Conservation (phyloP, 2,888 invertebrate genomes). For the Ophraella communa region DNA sequence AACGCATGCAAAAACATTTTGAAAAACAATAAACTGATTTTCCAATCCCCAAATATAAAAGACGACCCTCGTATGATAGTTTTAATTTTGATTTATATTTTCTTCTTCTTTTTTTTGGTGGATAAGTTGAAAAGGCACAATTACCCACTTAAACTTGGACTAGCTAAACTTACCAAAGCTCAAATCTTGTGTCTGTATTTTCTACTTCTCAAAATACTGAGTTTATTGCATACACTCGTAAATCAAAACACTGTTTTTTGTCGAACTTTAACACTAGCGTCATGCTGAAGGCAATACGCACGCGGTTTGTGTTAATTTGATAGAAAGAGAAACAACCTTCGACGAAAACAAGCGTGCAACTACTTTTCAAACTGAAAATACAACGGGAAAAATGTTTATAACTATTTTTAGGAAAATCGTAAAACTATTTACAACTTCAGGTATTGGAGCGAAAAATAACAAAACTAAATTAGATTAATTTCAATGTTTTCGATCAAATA, state of each 20-base stretch:
- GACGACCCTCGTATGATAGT: too few species aligned
- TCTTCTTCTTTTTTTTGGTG: too few species aligned
- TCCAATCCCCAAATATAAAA: too few species aligned
- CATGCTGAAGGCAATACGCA: not conserved
- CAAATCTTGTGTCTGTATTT: too few species aligned
- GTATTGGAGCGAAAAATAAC: constrained; percentile 30
- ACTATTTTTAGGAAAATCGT: constrained; percentile 39
- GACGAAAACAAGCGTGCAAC: constrained; percentile 1
- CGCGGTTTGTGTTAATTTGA: not conserved
- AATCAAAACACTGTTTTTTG: not conserved
- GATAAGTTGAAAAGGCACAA: too few species aligned
- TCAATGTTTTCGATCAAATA: not conserved
- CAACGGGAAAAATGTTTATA: constrained; percentile 31
- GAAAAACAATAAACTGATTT: too few species aligned
- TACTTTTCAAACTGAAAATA: constrained; percentile 11
- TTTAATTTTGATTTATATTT: too few species aligned
- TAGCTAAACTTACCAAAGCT: not conserved
- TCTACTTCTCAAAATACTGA: not conserved
- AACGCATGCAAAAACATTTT: too few species aligned
- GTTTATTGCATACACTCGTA: not conserved
- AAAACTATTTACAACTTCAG: constrained; percentile 33
- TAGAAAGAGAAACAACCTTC: not conserved
- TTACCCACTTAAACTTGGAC: too few species aligned
- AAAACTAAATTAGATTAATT: constrained; percentile 19
- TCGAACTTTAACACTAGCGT: not conserved